Evolutionary conservation across 2,797 vertebrate genomes (phyloP), one percentile per base, ranked within the genome.

Genomic region (Typhlichthys eigenmanni): DNA sequence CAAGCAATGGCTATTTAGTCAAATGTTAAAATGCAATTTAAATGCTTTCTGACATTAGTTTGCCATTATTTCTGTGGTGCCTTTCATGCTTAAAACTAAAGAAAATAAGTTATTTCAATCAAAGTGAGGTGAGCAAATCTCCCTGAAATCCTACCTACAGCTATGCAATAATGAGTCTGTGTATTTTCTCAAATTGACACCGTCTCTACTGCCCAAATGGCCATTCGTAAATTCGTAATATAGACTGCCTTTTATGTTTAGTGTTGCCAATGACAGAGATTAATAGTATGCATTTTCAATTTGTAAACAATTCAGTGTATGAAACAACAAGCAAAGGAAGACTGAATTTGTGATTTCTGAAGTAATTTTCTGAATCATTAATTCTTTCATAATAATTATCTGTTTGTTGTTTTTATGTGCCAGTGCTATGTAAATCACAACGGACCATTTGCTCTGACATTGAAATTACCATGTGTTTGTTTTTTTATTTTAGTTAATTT

Each of bases 161-260:
- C 87, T 90, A 89, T 92, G 86, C 86, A 89, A 86, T 68, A 64
- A 69, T 47, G 71, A 64, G 58, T 62, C 50, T 52, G 45, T 11
- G 58, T 77, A 68, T 86, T 85, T 88, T 83, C 86, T 85, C 84
- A 83, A 60, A 72, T 58, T 63, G 45, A 68, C 69, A 57, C 60
- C 61, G 64, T 78, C 74, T 56, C 17, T 67, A 62, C 38, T 47
- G 62, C 53, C 65, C 61, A 58, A 71, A 14, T 53, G 54, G 75
- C 76, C 74, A 81, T 78, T 74, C 65, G 52, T 24, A 47, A 61
- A 81, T 78, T 74, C 62, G 50, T 24, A 47, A 61, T 64, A 38
- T 16, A 32, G 60, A 60, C 52, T 65, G 65, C 72, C 49, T 60
- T 13, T 8, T 29, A 11, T 2, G 12, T 13, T 29, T 24, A 3